Evolutionary conservation across 2,797 vertebrate genomes (phyloP), one percentile per base, ranked within the genome.

Genomic region (Hafferia zeledoni): DNA sequence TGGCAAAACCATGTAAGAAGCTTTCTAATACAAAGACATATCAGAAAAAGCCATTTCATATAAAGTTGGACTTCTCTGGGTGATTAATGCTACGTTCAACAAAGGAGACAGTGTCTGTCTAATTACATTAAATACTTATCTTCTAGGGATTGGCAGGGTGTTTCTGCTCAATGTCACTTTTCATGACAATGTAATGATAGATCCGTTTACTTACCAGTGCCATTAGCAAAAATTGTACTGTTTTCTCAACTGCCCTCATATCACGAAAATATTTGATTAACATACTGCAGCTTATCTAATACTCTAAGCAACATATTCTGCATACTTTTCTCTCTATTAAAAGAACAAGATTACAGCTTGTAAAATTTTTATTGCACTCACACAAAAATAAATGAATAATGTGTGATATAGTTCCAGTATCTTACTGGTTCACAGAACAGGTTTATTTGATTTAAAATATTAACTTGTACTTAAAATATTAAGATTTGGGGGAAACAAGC

Each of bases 231-330:
- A 97, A 97, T 89, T 80, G 75, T 96, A 96, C 97, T 98, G 97
- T 98, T 98, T 98, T 97, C 97, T 97, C 98, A 98, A 98, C 97
- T 97, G 97, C 97, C 97, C 97, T 97, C 96, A 60, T 98, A 97
- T 98, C 97, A 97, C 39, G 10, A 97, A 98, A 98, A 98, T 98
- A 98, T 98, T 98, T 97, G 97, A 98, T 98, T 97, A 97, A 98
- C 97, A 97, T 96, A 95, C 95, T 97, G 97, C 94, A 95, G 96
- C 97, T 98, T 98, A 97, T 98, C 98, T 98, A 97, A 97, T 97
- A 97, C 85, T 90, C 95, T 97, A 97, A 97, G 96, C 97, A 96
- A 97, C 96, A 97, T 96, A 97, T 97, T 97, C 96, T 95, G 96
- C 95, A 97, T 96, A 98, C 92, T 96, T 97, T 96, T 95, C 95